Evolutionary conservation across 2,888 invertebrate genomes (phyloP).

Genomic region (Chelonus formosanus): DNA sequence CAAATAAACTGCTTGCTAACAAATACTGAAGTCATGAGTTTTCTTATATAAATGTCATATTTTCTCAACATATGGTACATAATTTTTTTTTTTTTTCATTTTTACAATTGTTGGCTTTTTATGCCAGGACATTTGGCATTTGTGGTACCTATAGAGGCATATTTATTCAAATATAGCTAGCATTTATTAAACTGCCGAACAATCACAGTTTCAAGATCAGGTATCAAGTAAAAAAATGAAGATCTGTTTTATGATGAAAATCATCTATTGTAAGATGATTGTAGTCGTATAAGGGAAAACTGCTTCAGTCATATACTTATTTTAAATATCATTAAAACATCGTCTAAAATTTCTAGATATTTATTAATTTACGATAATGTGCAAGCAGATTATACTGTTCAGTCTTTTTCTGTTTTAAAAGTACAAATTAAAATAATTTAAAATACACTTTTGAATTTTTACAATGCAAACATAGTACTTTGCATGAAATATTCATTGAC

Average conservation of each 20-base stretch:
- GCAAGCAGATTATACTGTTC: no score
- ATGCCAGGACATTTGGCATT: conserved; percentile 6
- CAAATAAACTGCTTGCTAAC: conserved; percentile 1
- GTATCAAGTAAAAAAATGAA: conserved; percentile 24
- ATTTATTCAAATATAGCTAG: conserved; percentile 8
- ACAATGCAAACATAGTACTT: no score
- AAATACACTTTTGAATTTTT: no score
- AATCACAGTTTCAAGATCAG: conserved; percentile 27
- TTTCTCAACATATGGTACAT: background rate
- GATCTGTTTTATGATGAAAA: background rate
- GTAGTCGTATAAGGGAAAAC: no score
- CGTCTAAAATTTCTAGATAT: no score
- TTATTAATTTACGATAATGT: no score
- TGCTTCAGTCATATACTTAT: no score
- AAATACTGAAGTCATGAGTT: background rate
- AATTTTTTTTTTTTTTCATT: background rate
- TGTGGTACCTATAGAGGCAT: conserved; percentile 24
- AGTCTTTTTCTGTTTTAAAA: no score
- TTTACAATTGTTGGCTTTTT: background rate
- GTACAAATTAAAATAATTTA: no score
- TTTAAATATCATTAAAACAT: no score
- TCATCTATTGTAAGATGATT: no score
- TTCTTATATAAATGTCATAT: conserved; percentile 1
- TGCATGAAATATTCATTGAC: no score
- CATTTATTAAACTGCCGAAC: conserved; percentile 20